These are phyloP conservation scores for Leptosomus discolor DNA, from an alignment of 2,113 vertebrate genomes.

Conservation along the genomic window DNA sequence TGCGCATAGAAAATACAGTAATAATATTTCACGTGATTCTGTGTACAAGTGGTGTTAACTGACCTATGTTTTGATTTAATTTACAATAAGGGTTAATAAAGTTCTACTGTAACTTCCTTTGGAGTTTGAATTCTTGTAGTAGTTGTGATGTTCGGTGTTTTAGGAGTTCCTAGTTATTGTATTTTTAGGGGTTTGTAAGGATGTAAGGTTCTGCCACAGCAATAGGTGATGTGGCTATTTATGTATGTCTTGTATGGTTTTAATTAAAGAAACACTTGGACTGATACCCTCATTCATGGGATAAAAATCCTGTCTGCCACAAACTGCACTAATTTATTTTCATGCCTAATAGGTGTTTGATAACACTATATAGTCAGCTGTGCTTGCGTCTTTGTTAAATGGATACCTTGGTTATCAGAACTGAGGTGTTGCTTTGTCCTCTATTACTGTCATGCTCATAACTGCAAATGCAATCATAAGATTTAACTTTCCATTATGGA, in stretches of 20 bases:
- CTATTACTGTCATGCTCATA: not conserved
- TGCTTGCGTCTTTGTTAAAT: not conserved
- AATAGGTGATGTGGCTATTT: not conserved
- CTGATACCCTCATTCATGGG: not conserved
- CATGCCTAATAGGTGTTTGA: not conserved
- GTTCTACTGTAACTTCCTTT: not conserved
- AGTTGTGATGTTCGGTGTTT: not conserved
- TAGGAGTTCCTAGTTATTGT: not conserved
- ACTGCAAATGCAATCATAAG: not conserved
- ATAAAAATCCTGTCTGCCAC: not conserved
- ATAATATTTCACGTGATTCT: not conserved
- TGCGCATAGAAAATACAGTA: not conserved
- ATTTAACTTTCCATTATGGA: not conserved
- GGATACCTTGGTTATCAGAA: not conserved
- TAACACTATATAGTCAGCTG: not conserved
- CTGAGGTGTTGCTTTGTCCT: not conserved
- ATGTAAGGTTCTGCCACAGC: not conserved
- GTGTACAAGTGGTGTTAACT: slow-evolving; percentile 2
- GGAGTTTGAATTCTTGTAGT: slow-evolving; percentile 31
- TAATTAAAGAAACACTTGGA: not conserved
- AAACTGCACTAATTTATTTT: not conserved
- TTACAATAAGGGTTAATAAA: slow-evolving; percentile 49
- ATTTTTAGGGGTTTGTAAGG: not conserved
- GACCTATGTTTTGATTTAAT: not conserved
- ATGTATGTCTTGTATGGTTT: not conserved